A percentile compares a stretch with the other conserved stretches of the same genome.
These are phyloP conservation scores for Eretmochelys imbricata DNA, from an alignment of 2,113 vertebrate species.

Conservation along the genomic window DNA sequence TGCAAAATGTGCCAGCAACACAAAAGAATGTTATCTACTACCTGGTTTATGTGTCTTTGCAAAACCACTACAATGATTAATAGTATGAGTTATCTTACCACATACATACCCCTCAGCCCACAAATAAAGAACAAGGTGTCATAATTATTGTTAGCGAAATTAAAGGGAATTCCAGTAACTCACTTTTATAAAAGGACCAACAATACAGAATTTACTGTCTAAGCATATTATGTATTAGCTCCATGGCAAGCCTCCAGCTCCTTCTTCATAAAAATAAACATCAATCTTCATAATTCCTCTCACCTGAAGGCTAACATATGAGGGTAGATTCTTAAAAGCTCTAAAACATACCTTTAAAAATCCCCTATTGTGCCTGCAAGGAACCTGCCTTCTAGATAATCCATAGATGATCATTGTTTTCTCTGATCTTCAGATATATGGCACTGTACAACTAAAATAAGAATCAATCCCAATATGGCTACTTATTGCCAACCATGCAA, in stretches of 20 bases:
- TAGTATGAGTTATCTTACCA: not conserved
- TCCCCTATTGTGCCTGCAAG: not conserved
- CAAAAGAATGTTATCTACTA: not conserved
- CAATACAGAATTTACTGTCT: not conserved
- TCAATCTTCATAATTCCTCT: not conserved
- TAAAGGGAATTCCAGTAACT: not conserved
- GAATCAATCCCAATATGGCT: not conserved
- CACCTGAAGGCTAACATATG: not conserved
- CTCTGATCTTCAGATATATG: not conserved
- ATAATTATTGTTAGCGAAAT: not conserved
- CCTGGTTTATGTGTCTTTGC: not conserved
- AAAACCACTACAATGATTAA: conserved; percentile 15
- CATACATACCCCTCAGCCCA: not conserved
- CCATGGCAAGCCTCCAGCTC: not conserved
- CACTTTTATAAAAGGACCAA: not conserved
- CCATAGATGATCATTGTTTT: not conserved
- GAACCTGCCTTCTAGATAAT: not conserved
- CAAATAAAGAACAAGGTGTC: not conserved
- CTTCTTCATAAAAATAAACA: not conserved
- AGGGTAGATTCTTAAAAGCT: not conserved
- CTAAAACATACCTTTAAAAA: not conserved
- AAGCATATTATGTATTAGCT: not conserved
- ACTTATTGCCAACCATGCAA: not conserved
- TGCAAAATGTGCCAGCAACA: conserved; percentile 35
- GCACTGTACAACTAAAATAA: not conserved